phyloP scores from a whole-genome alignment of 23 tunicate genomes.

The Styela plicata region DNA sequence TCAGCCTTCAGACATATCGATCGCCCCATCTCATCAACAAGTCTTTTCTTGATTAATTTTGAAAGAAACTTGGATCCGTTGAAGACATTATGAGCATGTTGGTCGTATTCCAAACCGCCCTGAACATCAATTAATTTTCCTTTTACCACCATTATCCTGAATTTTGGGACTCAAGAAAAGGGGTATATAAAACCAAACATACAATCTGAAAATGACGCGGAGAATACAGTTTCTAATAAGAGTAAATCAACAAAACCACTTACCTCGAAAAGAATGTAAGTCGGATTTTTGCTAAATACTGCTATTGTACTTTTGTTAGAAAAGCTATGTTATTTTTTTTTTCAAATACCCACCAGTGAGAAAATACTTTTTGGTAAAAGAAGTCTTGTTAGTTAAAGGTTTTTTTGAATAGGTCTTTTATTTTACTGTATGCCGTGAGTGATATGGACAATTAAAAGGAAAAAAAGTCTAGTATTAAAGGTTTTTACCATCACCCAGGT shows the following conservation, averaged over 20 bases:
- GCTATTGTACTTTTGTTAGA: no score
- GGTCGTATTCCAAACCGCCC: constrained; percentile 9
- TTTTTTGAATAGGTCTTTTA: no score
- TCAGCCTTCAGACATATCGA: constrained; percentile 27
- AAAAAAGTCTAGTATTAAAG: no score
- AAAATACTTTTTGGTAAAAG: no score
- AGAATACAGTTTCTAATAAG: neutral
- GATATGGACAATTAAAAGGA: no score
- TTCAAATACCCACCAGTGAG: no score
- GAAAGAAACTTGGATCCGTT: neutral
- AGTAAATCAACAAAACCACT: neutral
- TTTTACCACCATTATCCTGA: neutral
- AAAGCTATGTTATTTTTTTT: no score
- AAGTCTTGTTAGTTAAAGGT: no score
- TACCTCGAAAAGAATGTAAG: neutral
- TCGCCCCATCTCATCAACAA: constrained; percentile 23
- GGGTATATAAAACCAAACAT: no score
- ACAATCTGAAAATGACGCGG: no score
- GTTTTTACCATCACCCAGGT: no score
- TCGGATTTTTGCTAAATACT: neutral
- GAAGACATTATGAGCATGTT: constrained; percentile 17
- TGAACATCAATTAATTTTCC: neutral
- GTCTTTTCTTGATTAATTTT: neutral
- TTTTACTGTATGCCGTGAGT: no score
- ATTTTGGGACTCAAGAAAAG: neutral